Base-by-base conservation (phyloP, 2,113 vertebrate genomes). In the Salvelinus fontinalis region DNA sequence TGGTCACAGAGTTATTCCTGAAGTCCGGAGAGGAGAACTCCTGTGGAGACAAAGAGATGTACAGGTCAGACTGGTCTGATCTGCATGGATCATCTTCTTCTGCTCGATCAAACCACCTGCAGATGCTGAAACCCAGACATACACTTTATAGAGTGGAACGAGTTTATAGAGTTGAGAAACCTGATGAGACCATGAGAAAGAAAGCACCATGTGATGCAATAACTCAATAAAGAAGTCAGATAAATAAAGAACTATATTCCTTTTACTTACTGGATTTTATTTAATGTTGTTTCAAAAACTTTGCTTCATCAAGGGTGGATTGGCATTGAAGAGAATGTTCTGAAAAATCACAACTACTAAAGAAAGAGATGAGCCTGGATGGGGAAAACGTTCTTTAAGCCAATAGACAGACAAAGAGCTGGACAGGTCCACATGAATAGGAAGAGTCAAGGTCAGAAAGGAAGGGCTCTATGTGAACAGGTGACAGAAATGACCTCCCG, bases 1-100 rank as follows among this genome's bases (percentile, higher is more conserved):
- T 93, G 69, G 91, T 91, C 60, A 90, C 73, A 0, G 90, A 94
- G 85, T 88, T 91, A 66, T 79, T 91, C 77, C 92, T 92, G 79
- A 87, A 86, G 76, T 94, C 92, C 76, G 87, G 54, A 1, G 86
- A 73, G 8, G 81, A 91, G 64, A 92, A 86, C 75, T 94, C 93
- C 94, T 94, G 59, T 62, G 79, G 79, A 76, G 59, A 54, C 26
- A 20, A 65, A 77, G 26, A 24, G 18, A n/a, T 5, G 8, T 13
- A 24, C 65, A 67, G 26, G 68, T 60, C 67, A 76, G 49, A 34
- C 5, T 11, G 67, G 48, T 9, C 16, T 16, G 8, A 51, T 22
- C 44, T 31, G 27, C 49, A 34, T 29, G 48, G 60, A 26, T 6
- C 59, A 62, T 22, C 7, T 62, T 24, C n/a, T 62, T 11, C 7